phyloP scores from a whole-genome alignment of 2,113 vertebrate genomes.

The Cyanocitta stelleri region DNA sequence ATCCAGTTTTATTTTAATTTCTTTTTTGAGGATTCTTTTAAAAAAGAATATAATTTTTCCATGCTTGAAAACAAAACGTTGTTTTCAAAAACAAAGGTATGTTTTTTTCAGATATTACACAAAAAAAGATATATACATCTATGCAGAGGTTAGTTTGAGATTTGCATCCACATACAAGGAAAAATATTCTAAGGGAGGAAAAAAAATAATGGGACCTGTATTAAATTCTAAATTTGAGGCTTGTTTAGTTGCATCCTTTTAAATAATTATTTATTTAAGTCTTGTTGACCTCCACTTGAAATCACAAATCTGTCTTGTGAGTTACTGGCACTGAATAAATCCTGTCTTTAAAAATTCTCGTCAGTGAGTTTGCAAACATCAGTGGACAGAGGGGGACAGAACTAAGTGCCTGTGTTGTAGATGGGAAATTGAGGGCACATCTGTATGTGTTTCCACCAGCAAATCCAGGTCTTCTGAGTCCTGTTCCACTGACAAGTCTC shows the following conservation, averaged over 20 bases:
- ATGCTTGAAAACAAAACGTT: neutral
- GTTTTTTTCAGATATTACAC: neutral
- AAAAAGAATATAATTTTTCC: neutral
- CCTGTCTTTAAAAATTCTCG: neutral
- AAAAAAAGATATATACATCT: neutral
- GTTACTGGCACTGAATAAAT: neutral
- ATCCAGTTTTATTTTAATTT: neutral
- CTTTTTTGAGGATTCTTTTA: neutral
- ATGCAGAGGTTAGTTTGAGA: neutral
- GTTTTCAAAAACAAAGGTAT: neutral
- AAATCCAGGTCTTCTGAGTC: neutral
- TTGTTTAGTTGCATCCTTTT: neutral
- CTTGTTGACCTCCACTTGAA: neutral
- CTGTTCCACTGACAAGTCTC: neutral
- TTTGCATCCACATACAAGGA: neutral
- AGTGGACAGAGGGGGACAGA: neutral
- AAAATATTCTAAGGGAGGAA: neutral
- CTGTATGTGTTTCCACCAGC: neutral
- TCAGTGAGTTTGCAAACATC: neutral
- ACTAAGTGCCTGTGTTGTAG: neutral
- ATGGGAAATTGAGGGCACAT: neutral
- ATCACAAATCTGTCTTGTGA: neutral
- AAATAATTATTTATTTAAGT: neutral
- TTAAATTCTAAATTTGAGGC: neutral
- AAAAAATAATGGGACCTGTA: neutral